phyloP scores from a whole-genome alignment of 2,113 vertebrate genomes.

The Macquaria australasica region DNA sequence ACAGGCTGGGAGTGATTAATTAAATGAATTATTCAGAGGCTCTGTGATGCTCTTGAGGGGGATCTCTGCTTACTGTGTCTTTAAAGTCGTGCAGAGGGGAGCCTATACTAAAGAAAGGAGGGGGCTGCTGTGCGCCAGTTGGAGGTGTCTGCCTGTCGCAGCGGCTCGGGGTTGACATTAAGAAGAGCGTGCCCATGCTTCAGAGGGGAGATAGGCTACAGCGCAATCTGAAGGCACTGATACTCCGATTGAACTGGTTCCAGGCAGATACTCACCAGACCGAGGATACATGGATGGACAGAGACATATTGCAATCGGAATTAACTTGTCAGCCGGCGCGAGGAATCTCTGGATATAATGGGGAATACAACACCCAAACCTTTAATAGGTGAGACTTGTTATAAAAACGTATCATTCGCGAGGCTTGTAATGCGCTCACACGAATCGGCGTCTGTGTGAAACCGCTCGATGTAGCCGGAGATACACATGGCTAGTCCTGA shows the following conservation, averaged over 20 bases:
- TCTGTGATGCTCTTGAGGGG: constrained; percentile 44
- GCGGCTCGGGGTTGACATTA: constrained; percentile 72
- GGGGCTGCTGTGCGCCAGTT: constrained; percentile 81
- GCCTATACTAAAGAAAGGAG: constrained; percentile 72
- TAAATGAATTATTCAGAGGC: constrained; percentile 50
- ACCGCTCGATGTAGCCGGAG: neutral
- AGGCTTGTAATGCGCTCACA: neutral
- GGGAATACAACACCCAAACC: constrained; percentile 87
- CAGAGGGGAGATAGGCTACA: constrained; percentile 33
- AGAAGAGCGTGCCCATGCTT: constrained; percentile 74
- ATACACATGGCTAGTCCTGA: constrained; percentile 60
- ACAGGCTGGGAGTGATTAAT: constrained; percentile 41
- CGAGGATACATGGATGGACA: constrained; percentile 80
- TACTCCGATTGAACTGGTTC: constrained; percentile 16
- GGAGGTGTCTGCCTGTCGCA: constrained; percentile 78
- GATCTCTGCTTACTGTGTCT: constrained; percentile 77
- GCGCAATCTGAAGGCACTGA: constrained; percentile 31
- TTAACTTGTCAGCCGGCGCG: constrained; percentile 81
- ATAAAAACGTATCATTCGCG: constrained; percentile 19
- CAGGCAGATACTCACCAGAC: constrained; percentile 24
- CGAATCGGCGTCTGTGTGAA: neutral
- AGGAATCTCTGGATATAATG: constrained; percentile 82
- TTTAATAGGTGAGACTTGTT: constrained; percentile 81
- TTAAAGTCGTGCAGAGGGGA: constrained; percentile 82
- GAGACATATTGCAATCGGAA: constrained; percentile 66